These are phyloP conservation scores for Gadopsis bispinosus DNA, from an alignment of 2,797 vertebrate genomes.

Conservation along the genomic window DNA sequence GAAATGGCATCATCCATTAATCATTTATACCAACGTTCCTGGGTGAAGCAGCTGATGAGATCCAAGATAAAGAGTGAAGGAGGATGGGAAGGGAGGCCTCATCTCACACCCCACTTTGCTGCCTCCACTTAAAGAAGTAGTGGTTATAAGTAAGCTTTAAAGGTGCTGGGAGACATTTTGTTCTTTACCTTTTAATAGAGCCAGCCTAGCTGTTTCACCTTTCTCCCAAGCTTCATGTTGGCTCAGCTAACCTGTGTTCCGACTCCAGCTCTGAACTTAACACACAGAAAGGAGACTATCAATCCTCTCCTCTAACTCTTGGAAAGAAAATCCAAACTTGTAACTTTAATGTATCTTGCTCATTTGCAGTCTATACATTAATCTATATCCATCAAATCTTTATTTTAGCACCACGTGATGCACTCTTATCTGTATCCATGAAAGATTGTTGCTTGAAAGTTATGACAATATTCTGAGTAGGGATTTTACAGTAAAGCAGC, in stretches of 20 bases:
- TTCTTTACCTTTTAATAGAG: not conserved
- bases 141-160: not conserved
- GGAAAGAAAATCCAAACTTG: not conserved
- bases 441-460: not conserved
- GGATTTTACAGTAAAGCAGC: not conserved
- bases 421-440: not conserved
- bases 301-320: not conserved
- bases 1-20: conserved; percentile 20
- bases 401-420: not conserved
- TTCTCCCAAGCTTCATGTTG: not conserved
- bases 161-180: not conserved
- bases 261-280: not conserved
- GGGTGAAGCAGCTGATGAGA: conserved; percentile 8
- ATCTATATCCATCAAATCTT: not conserved
- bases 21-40: conserved; percentile 24
- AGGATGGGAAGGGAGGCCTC: not conserved
- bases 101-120: not conserved
- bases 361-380: not conserved
- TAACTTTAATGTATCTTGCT: not conserved
- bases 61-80: not conserved
- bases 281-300: not conserved
- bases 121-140: not conserved
- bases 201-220: not conserved
- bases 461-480: not conserved
- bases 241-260: not conserved